Percentiles rank a stretch among this genome's conserved stretches.
phyloP scores from a whole-genome alignment of 2,888 invertebrate genomes.

The Dryadula phaetusa region DNA sequence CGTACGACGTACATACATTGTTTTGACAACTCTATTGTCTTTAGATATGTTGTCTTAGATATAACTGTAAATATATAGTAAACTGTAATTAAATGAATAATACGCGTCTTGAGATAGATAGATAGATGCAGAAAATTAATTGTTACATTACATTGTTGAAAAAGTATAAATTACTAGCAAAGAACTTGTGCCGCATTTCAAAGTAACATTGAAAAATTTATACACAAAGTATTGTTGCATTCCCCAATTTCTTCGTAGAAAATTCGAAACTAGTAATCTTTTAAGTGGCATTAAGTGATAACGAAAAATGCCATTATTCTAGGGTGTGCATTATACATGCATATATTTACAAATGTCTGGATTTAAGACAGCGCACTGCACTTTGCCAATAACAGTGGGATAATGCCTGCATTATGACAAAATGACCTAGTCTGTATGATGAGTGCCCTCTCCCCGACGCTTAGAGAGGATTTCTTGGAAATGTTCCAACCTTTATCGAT shows the following conservation, averaged over 20 bases:
- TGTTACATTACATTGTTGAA: too few species aligned
- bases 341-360: not conserved
- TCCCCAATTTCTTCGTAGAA: too few species aligned
- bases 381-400: conserved; percentile 6
- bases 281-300: too few species aligned
- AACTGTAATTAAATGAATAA: not conserved
- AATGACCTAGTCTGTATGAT: conserved; percentile 28
- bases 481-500: conserved; percentile 31
- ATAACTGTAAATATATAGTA: not conserved
- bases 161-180: too few species aligned
- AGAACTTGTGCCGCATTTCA: too few species aligned
- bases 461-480: conserved; percentile 33
- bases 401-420: conserved; percentile 28
- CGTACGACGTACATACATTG: not conserved
- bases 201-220: too few species aligned
- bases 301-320: too few species aligned
- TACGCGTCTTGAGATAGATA: not conserved
- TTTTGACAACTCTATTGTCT: not conserved
- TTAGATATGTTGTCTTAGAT: not conserved
- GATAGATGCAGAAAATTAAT: not conserved
- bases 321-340: not conserved
- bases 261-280: too few species aligned
- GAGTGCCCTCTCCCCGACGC: conserved; percentile 20
- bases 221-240: too few species aligned
- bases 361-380: not conserved